Evolutionary conservation across 2,113 vertebrate genomes (phyloP).

Genomic region (Cervus canadensis): DNA sequence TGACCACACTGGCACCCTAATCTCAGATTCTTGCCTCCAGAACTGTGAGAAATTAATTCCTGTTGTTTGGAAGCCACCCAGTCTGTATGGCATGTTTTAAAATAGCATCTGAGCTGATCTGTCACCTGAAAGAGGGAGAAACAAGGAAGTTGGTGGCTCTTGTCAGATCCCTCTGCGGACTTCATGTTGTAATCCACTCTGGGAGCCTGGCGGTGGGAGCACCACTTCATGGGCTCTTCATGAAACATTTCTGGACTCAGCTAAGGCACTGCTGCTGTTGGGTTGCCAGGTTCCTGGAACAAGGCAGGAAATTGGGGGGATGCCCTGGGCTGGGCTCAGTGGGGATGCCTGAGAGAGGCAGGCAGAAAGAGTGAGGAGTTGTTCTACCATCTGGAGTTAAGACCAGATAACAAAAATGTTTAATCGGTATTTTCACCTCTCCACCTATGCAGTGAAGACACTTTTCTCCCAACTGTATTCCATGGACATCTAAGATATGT

Average conservation of each 20-base stretch:
- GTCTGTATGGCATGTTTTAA: background rate
- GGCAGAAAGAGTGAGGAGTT: background rate
- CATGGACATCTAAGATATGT: background rate
- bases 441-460: background rate
- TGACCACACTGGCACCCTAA: background rate
- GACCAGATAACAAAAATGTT: background rate
- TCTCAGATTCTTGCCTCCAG: background rate
- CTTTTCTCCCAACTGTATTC: too few species aligned
- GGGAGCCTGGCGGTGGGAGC: background rate
- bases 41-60: background rate
- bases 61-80: background rate
- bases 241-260: accelerated
- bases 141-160: background rate
- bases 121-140: background rate
- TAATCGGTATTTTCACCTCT: background rate
- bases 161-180: background rate
- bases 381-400: background rate
- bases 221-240: accelerated
- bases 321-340: background rate
- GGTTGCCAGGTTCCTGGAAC: background rate
- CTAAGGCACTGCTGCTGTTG: background rate
- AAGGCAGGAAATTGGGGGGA: background rate
- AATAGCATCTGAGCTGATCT: background rate
- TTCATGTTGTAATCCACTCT: background rate
- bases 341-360: background rate